Evolutionary conservation across 2,797 vertebrate species (phyloP).

Genomic region (Neosilurus mollespiculum): DNA sequence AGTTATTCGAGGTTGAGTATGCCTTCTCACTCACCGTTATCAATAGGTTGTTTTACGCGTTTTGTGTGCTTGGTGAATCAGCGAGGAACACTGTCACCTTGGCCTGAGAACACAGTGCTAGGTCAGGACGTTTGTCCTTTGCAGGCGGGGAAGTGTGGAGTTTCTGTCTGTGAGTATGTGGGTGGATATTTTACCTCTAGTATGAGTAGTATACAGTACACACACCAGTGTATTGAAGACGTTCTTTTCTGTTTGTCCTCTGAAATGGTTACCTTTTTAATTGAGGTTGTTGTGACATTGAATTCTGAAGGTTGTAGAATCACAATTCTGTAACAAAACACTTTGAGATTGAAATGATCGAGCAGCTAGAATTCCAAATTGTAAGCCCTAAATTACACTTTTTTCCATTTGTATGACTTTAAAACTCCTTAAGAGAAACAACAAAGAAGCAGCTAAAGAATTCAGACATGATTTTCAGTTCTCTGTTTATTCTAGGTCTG

Average conservation of each 20-base stretch:
- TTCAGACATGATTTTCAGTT: not conserved
- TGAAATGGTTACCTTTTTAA: not conserved
- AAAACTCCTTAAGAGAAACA: not conserved
- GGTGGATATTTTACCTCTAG: constrained; percentile 35
- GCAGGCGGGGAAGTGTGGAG: constrained; percentile 12
- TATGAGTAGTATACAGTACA: constrained; percentile 32
- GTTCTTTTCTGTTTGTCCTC: constrained; percentile 9
- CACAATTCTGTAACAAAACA: not conserved
- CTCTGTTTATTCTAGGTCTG: too few species aligned
- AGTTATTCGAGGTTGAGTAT: not conserved
- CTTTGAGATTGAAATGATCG: not conserved
- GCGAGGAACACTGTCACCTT: constrained; percentile 30
- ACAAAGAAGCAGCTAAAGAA: not conserved
- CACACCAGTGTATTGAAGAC: constrained; percentile 13
- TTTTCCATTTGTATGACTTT: not conserved
- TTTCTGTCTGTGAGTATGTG: constrained; percentile 36
- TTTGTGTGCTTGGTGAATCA: constrained; percentile 20
- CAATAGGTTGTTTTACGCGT: constrained; percentile 4
- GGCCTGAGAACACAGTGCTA: constrained; percentile 19
- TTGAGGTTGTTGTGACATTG: not conserved
- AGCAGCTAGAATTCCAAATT: not conserved
- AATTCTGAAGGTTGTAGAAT: not conserved
- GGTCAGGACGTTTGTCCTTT: constrained; percentile 20
- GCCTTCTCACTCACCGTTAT: constrained; percentile 10
- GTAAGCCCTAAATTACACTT: not conserved